phyloP scores from a whole-genome alignment of 2,888 invertebrate species.

The Dermolepida albohirtum region DNA sequence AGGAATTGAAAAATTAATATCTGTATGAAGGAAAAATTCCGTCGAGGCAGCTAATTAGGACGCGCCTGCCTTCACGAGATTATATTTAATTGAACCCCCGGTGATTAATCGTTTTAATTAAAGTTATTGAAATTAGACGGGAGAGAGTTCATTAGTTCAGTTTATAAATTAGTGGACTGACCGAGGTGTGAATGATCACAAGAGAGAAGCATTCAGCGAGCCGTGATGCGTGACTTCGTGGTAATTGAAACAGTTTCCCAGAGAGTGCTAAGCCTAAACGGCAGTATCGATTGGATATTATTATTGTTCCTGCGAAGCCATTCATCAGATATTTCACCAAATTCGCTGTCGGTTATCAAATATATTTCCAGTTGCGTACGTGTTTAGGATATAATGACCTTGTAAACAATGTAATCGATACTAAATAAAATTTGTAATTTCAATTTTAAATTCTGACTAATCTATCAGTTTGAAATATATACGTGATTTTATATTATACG shows the following conservation, averaged over 20 bases:
- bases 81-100: slow-evolving; percentile 43
- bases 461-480: too few species aligned
- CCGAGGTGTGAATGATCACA: slow-evolving; percentile 50
- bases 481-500: too few species aligned
- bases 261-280: slow-evolving; percentile 15
- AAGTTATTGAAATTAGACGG: slow-evolving; percentile 59
- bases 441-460: too few species aligned
- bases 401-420: too few species aligned
- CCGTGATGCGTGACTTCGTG: slow-evolving; percentile 38
- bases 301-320: slow-evolving; percentile 10
- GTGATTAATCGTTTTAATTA: slow-evolving; percentile 60
- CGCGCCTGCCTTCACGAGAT: slow-evolving; percentile 31
- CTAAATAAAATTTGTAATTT: too few species aligned
- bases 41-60: slow-evolving; percentile 27
- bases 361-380: too few species aligned
- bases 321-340: too few species aligned
- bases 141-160: slow-evolving; percentile 54
- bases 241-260: slow-evolving; percentile 43
- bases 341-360: too few species aligned
- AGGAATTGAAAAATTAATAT: too few species aligned
- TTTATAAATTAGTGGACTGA: slow-evolving; percentile 54
- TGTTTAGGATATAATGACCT: too few species aligned
- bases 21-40: slow-evolving; percentile 17
- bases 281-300: slow-evolving; percentile 27
- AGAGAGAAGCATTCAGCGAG: slow-evolving; percentile 19